Evolutionary conservation across 2,113 vertebrate genomes (phyloP).

Genomic region (Speoplatyrhinus poulsoni): DNA sequence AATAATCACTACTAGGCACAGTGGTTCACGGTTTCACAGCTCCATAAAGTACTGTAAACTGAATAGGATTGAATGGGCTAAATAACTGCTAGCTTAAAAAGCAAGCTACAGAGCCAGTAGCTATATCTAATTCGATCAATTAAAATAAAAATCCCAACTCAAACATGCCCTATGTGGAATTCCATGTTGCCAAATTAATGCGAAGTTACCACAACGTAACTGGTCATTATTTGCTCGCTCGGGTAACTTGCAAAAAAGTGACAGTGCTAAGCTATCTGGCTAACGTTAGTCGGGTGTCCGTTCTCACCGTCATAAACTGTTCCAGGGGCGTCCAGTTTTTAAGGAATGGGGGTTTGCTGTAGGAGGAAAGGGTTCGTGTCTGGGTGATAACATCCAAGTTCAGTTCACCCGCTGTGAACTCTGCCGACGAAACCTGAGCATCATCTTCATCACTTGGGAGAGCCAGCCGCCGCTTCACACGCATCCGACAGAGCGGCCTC

Average conservation of each 20-base stretch:
- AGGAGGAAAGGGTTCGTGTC: conserved; percentile 56
- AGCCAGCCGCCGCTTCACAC: conserved; percentile 55
- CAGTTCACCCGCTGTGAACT: conserved; percentile 63
- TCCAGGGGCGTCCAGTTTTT: conserved; percentile 80
- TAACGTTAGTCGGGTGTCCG: conserved; percentile 50
- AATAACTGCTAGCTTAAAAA: conserved; percentile 42
- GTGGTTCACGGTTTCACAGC: conserved; percentile 22
- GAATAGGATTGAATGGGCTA: conserved; percentile 60
- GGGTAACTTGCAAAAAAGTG: conserved; percentile 61
- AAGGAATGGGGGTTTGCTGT: conserved; percentile 59
- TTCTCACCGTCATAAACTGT: conserved; percentile 82
- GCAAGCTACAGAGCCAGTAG: conserved; percentile 31
- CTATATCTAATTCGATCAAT: conserved; percentile 2
- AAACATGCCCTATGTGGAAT: background rate
- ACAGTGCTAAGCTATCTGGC: conserved; percentile 60
- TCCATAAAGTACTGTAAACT: conserved; percentile 14
- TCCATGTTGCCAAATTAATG: background rate
- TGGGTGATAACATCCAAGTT: conserved; percentile 68
- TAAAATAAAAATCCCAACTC: background rate
- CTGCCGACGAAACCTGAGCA: conserved; percentile 60
- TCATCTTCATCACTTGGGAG: conserved; percentile 57
- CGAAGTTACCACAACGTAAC: background rate
- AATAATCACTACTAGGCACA: conserved; percentile 12
- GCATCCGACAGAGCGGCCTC: conserved; percentile 67
- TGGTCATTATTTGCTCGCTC: conserved; percentile 12